Evolutionary conservation across 37 sponge, comb jelly and placozoan species (phyloP).

Genomic region (Aplysina aerophoba): DNA sequence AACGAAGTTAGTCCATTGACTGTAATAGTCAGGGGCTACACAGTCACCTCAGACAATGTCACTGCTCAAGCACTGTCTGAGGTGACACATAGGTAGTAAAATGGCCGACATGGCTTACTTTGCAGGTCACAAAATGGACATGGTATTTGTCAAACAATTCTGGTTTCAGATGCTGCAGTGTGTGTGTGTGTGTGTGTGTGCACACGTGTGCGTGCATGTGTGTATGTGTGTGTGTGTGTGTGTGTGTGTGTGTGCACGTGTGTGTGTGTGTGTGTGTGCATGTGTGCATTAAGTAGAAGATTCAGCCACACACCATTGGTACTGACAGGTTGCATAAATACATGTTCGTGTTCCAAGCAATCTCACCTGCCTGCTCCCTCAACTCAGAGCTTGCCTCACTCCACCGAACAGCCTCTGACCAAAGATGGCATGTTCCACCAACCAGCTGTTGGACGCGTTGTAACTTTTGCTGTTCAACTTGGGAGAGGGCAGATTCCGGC

Average conservation of each 20-base stretch:
- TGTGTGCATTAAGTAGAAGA: not conserved
- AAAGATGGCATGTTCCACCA: no score
- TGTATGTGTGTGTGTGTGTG: conserved; percentile 5
- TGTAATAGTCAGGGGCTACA: not conserved
- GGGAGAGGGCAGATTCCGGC: not conserved
- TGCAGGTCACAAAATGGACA: not conserved
- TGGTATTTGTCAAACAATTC: conserved; percentile 16
- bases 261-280: conserved; percentile 27
- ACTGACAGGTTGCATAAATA: no score
- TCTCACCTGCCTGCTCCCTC: no score
- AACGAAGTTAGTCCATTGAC: not conserved
- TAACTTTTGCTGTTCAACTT: not conserved
- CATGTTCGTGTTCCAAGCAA: no score
- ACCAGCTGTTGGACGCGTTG: no score
- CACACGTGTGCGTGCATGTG: no score
- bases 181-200: no score
- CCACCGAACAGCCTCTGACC: no score
- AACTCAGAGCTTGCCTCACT: no score
- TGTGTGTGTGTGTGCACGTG: conserved; percentile 22
- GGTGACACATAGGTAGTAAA: no score
- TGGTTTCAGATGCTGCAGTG: not conserved
- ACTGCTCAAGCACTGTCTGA: no score
- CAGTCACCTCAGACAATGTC: not conserved
- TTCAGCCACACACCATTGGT: not conserved
- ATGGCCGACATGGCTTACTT: not conserved